Percentiles rank a stretch among this genome's conserved stretches.
Conservation (phyloP, 2,113 vertebrate genomes). For the Corythaixoides concolor region DNA sequence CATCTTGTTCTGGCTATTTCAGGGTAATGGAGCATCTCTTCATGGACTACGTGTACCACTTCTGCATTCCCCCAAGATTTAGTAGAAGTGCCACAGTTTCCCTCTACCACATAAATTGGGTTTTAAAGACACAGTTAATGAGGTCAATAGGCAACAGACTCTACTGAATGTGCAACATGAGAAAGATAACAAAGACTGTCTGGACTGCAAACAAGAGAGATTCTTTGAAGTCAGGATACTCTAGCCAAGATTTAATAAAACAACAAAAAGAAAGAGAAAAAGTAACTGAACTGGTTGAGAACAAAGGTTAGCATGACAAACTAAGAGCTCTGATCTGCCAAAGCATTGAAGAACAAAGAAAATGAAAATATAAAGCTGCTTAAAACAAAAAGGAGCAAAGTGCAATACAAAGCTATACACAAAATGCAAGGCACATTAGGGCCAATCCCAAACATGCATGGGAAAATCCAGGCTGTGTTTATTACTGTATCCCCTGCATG, state of each 20-base stretch:
- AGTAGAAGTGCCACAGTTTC: background rate
- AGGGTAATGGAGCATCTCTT: background rate
- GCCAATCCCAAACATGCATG: background rate
- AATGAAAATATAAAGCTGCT: slow-evolving; percentile 20
- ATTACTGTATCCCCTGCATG: background rate
- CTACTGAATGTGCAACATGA: background rate
- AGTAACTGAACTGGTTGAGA: background rate
- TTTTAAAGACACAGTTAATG: slow-evolving; percentile 14
- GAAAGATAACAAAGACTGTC: slow-evolving; percentile 5
- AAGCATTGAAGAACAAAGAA: slow-evolving; percentile 23
- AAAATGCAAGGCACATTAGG: background rate
- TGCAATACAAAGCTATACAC: background rate
- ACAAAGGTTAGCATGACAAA: slow-evolving; percentile 24
- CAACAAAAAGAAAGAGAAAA: slow-evolving; percentile 28
- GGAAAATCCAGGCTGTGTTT: background rate
- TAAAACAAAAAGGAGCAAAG: slow-evolving; percentile 31
- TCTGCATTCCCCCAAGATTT: background rate
- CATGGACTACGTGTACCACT: fast-evolving
- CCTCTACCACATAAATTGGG: background rate
- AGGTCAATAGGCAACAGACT: slow-evolving; percentile 21
- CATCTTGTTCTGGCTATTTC: background rate
- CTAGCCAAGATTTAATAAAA: slow-evolving; percentile 43
- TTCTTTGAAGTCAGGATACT: slow-evolving; percentile 19
- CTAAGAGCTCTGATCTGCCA: background rate
- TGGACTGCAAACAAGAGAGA: background rate